Evolutionary conservation across 2,797 vertebrate species (phyloP), one percentile per base, ranked within the genome.

Genomic region (Hypotaenidia okinawae): DNA sequence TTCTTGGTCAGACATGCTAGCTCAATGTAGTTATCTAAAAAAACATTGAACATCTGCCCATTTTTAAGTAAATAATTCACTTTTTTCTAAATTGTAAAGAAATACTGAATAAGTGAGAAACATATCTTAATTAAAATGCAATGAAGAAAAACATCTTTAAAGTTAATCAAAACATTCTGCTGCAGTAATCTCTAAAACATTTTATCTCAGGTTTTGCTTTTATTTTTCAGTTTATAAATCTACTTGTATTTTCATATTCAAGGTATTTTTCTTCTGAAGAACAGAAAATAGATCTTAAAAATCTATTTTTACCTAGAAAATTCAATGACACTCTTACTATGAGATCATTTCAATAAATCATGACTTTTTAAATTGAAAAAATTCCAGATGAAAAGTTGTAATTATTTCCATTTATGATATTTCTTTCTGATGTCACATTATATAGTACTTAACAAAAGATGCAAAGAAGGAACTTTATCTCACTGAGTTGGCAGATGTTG

Each of bases 361-460:
- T 49, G 16, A 66, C 22, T 80, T 92, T 69, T 82, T 63, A 84
- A 87, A 89, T 41, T 70, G 61, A 91, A 91, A 94, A 85, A 87
- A 83, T 25, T 51, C 72, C 23, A 63, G 6, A 30, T n/a, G 12
- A 84, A 87, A 58, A 24, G 68, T 77, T 77, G 33, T 45, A 27
- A 64, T 24, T 72, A 39, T 85, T 83, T 88, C 61, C 2, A 78
- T 58, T 90, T 77, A 57, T 21, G 59, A 47, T 70, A 47, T 54
- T 92, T 76, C 41, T 94, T 95, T 86, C 86, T 93, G 43, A 81
- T 32, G 24, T 55, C 58, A 76, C 54, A 63, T 47, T 59, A 59
- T 27, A 67, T 13, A 67, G 23, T 58, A 30, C 8, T 69, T 78
- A 45, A 19, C 43, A 32, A 51, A 11, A 75, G 59, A 57, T 43